A percentile compares a stretch with the other conserved stretches of the same genome.
Conservation (phyloP, 2,797 vertebrate species). For the Ispidina picta region DNA sequence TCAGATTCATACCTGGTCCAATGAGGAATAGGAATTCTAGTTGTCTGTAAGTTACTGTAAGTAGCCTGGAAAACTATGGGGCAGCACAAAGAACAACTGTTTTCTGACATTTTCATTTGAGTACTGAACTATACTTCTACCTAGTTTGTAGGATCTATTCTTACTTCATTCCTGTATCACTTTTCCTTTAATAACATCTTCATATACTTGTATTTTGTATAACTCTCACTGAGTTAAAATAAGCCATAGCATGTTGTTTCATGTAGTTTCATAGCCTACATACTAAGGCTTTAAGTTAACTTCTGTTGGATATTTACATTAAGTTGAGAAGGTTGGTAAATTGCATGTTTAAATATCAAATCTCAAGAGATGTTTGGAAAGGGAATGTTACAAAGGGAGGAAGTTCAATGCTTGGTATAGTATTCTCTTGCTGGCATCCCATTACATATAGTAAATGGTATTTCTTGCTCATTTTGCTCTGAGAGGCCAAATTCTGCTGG, state of each 20-base stretch:
- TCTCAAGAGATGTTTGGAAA: conserved; percentile 57
- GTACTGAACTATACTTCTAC: neutral
- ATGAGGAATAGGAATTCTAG: neutral
- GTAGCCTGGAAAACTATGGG: neutral
- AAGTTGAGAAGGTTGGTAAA: conserved; percentile 47
- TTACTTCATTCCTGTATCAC: neutral
- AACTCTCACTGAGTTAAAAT: neutral
- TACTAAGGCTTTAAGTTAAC: conserved; percentile 13
- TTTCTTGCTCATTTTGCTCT: conserved; percentile 56
- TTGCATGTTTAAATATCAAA: conserved; percentile 64
- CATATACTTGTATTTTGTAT: neutral
- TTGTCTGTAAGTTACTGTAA: neutral
- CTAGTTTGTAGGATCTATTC: neutral
- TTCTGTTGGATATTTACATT: conserved; percentile 53
- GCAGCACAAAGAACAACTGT: neutral
- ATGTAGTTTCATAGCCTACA: neutral
- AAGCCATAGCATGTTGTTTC: neutral
- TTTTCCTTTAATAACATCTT: conserved; percentile 37
- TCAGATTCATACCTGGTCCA: neutral
- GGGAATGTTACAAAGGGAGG: conserved; percentile 54
- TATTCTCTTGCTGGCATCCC: conserved; percentile 56
- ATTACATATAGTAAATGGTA: conserved; percentile 42
- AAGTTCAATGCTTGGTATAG: conserved; percentile 60
- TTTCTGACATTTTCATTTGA: neutral
- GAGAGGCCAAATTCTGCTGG: conserved; percentile 40